Conservation (phyloP, 2,888 invertebrate genomes). For the Trilocha varians region DNA sequence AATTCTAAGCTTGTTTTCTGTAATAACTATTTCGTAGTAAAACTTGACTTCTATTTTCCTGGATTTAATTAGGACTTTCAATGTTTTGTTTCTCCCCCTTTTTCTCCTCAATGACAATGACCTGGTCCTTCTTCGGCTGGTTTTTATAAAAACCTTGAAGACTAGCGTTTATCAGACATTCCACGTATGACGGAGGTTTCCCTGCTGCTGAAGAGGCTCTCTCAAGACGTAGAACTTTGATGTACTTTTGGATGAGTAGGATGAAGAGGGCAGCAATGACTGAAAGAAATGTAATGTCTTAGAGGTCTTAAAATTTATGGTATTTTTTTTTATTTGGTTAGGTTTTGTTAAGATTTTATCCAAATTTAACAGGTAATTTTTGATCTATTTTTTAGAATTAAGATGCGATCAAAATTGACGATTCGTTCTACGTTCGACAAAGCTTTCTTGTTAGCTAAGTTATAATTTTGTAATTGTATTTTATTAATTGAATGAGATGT, state of each 20-base stretch:
- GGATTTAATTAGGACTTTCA: background rate
- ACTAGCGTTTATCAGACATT: slow-evolving; percentile 33
- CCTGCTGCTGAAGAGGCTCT: slow-evolving; percentile 22
- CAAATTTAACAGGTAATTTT: too few relatives aligned
- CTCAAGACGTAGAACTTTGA: slow-evolving; percentile 26
- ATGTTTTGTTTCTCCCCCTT: slow-evolving; percentile 9
- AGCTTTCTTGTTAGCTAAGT: too few relatives aligned
- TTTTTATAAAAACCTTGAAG: slow-evolving; percentile 5
- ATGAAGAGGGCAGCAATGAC: slow-evolving; percentile 33
- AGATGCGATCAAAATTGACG: too few relatives aligned
- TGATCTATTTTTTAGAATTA: too few relatives aligned
- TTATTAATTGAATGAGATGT: too few relatives aligned
- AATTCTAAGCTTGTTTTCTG: too few relatives aligned
- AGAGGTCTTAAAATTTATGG: background rate
- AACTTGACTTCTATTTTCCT: too few relatives aligned
- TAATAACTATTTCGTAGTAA: too few relatives aligned
- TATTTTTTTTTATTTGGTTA: background rate
- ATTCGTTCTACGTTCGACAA: too few relatives aligned
- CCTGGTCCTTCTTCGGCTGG: slow-evolving; percentile 14
- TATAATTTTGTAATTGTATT: too few relatives aligned
- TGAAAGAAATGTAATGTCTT: slow-evolving; percentile 18
- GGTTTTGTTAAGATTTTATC: too few relatives aligned
- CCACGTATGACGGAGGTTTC: slow-evolving; percentile 47
- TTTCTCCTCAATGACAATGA: slow-evolving; percentile 18
- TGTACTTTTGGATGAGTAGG: slow-evolving; percentile 33